Evolutionary conservation across 2,797 vertebrate genomes (phyloP).

Genomic region (Melanotaenia trifasciata): DNA sequence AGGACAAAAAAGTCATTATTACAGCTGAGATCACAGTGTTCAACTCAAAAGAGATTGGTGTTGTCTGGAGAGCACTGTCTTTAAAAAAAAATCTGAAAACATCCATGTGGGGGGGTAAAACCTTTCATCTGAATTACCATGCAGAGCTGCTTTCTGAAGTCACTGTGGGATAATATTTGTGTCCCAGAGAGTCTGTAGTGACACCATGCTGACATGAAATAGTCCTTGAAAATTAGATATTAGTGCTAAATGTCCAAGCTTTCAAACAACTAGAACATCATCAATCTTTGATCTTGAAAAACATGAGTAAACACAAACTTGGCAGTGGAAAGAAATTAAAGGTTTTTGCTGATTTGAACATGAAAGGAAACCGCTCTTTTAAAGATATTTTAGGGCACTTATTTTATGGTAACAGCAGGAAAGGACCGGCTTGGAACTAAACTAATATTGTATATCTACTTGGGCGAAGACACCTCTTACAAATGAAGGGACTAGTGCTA

Average conservation of each 20-base stretch:
- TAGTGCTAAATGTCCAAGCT: not conserved
- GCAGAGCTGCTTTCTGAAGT: conserved; percentile 21
- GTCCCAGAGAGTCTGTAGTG: not conserved
- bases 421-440: too few species aligned
- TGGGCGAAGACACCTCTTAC: not conserved
- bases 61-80: not conserved
- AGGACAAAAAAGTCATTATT: not conserved
- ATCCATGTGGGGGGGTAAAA: conserved; percentile 1
- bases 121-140: conserved; percentile 7
- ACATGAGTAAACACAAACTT: not conserved
- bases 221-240: conserved; percentile 21
- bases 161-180: not conserved
- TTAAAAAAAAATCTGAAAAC: not conserved
- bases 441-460: too few species aligned
- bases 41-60: not conserved
- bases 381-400: not conserved
- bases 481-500: not conserved
- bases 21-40: not conserved
- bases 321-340: too few species aligned
- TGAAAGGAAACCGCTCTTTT: not conserved
- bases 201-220: not conserved
- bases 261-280: not conserved
- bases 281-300: not conserved
- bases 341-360: too few species aligned
- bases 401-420: too few species aligned